A percentile compares a stretch with the other conserved stretches of the same genome.
Evolutionary conservation across 2,797 vertebrate genomes (phyloP).

Genomic region (Pseudochirops corinnae): DNA sequence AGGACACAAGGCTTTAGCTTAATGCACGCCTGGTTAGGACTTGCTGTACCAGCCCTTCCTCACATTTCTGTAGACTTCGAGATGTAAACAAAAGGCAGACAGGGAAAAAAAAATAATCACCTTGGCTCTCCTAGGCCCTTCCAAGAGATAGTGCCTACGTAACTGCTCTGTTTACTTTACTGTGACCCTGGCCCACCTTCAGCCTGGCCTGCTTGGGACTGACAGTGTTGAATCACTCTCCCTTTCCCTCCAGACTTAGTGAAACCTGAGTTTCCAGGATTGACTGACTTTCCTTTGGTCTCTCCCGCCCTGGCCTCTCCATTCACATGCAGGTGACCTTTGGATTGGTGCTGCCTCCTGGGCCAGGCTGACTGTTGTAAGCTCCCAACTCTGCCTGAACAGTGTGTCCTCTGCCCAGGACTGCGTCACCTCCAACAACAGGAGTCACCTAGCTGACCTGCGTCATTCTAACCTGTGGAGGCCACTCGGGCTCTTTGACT

Average conservation of each 20-base stretch:
- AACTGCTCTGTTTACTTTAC: not conserved
- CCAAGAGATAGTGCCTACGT: not conserved
- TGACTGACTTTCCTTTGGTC: not conserved
- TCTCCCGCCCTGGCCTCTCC: not conserved
- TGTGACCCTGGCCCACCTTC: not conserved
- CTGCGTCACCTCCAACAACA: not conserved
- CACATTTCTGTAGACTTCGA: not conserved
- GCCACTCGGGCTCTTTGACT: accelerated
- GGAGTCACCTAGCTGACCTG: accelerated
- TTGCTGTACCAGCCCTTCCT: not conserved
- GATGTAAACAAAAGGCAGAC: conserved; percentile 16
- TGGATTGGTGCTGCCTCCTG: accelerated
- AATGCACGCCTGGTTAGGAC: not conserved
- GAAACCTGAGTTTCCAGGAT: not conserved
- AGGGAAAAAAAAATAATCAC: conserved; percentile 26
- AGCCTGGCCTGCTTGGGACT: not conserved
- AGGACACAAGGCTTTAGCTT: not conserved
- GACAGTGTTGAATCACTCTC: not conserved
- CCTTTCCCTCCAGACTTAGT: not conserved
- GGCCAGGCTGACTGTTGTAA: accelerated
- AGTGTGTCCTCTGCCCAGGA: accelerated
- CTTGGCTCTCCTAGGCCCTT: conserved; percentile 2
- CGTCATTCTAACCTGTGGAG: accelerated
- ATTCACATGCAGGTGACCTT: not conserved
- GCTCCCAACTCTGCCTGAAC: not conserved